Conservation (phyloP, 2,113 vertebrate species). For the Burhinus oedicnemus region DNA sequence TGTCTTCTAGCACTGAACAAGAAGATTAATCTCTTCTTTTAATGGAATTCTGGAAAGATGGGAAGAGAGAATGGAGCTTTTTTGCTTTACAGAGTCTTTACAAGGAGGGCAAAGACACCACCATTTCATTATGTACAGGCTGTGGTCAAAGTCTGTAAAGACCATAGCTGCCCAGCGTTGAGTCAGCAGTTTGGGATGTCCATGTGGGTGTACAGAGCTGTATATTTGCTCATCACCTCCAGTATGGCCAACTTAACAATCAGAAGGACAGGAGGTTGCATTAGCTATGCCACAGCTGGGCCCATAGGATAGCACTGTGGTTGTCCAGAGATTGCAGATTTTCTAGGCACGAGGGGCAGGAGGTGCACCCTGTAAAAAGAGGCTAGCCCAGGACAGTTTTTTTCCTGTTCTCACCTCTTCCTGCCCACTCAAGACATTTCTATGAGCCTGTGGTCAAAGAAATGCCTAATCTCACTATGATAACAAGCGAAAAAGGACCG, state of each 20-base stretch:
- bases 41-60: not conserved
- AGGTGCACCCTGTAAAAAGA: not conserved
- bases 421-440: not conserved
- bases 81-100: not conserved
- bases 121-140: accelerated
- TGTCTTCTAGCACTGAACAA: not conserved
- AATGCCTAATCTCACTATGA: not conserved
- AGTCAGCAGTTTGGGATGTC: not conserved
- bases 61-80: not conserved
- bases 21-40: not conserved
- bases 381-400: not conserved
- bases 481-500: not conserved
- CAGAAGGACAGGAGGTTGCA: not conserved
- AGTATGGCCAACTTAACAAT: not conserved
- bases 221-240: not conserved
- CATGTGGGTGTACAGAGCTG: not conserved
- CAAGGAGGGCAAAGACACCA: not conserved
- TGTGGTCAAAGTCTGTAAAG: not conserved
- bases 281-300: accelerated
- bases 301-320: too few species aligned
- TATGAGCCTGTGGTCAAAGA: not conserved
- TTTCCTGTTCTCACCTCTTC: not conserved
- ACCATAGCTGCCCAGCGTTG: not conserved
- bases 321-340: not conserved
- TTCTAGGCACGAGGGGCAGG: not conserved